Base-by-base conservation (phyloP, 2,797 vertebrate species). In the Melopsittacus undulatus region DNA sequence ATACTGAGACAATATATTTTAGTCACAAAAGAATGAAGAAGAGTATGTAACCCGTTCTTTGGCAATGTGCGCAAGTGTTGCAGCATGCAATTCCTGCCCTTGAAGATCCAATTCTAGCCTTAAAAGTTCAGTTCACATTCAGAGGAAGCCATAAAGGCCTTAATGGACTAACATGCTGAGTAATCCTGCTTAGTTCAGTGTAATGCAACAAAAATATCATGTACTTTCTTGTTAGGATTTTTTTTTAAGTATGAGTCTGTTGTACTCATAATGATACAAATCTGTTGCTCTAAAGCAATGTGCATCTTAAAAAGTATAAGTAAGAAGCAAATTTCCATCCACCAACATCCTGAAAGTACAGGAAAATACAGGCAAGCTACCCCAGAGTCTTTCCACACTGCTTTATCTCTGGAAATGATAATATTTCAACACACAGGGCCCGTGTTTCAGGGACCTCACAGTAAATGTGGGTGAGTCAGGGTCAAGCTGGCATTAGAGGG, bases 381-480 rank as follows among this genome's bases (percentile, higher is more conserved):
- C 38, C 13, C 30, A 66, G 45, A 51, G 42, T 12, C 34, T 38
- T 43, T 62, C 34, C 73, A 67, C 23, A 9, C 16, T 45, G 18
- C 20, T 64, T n/a, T 62, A 23, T 36, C 56, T 42, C 49, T 42
- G 38, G 67, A 79, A 68, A 16, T 5, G 9, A 36, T 23, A 40
- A 16, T 22, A 34, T 27, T 51, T 40, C 40, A 26, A 10, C 16
- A 12, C 32, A 42, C 3, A 7, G 27, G 20, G 23, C 19, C n/a
- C 13, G 14, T 2, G 7, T 48, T 59, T 54, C 59, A 48, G 40
- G 29, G n/a, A 26, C 16, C 38, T 36, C 78, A n/a, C 20, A n/a
- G 46, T 1, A 4, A 66, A 26, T 0, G 5, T 5, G 24, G 29
- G 20, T 0, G 2, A 45, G 23, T 5, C 8, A 18, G 30, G 46